These are phyloP conservation scores for Grantiella picta DNA, from an alignment of 2,113 vertebrate species.

Conservation along the genomic window DNA sequence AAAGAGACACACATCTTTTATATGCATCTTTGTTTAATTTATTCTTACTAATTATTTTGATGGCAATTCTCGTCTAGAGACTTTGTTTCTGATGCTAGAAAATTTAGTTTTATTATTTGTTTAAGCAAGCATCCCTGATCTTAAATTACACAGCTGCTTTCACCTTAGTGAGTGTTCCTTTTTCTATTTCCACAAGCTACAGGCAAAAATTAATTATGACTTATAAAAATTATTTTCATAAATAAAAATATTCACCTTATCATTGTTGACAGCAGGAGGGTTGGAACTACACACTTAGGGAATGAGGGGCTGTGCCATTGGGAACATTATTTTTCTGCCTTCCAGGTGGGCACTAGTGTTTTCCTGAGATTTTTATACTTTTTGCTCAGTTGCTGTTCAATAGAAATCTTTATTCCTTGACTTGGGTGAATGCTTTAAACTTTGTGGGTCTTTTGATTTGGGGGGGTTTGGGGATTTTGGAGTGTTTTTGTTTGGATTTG, in stretches of 20 bases:
- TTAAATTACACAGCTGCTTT: not conserved
- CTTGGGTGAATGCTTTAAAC: not conserved
- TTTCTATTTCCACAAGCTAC: not conserved
- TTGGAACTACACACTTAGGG: not conserved
- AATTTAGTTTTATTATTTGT: not conserved
- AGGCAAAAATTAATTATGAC: not conserved
- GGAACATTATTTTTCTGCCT: not conserved
- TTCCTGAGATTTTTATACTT: not conserved
- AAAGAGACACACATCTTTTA: not conserved
- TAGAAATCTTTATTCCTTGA: not conserved
- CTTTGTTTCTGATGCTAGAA: not conserved
- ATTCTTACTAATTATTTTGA: not conserved
- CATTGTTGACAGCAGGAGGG: too few relatives aligned
- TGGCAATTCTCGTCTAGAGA: not conserved
- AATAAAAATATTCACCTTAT: not conserved
- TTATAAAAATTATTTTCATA: not conserved
- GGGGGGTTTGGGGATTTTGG: rapidly evolving
- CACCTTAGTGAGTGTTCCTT: not conserved
- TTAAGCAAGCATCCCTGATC: not conserved
- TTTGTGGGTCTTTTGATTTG: not conserved
- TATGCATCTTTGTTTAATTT: not conserved
- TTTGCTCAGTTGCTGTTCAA: not conserved
- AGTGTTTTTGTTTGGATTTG: not conserved
- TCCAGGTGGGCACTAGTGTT: rapidly evolving
- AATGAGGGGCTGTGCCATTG: not conserved